These are phyloP conservation scores for Philereme vetulata DNA, from an alignment of 2,888 invertebrate species.

Conservation along the genomic window DNA sequence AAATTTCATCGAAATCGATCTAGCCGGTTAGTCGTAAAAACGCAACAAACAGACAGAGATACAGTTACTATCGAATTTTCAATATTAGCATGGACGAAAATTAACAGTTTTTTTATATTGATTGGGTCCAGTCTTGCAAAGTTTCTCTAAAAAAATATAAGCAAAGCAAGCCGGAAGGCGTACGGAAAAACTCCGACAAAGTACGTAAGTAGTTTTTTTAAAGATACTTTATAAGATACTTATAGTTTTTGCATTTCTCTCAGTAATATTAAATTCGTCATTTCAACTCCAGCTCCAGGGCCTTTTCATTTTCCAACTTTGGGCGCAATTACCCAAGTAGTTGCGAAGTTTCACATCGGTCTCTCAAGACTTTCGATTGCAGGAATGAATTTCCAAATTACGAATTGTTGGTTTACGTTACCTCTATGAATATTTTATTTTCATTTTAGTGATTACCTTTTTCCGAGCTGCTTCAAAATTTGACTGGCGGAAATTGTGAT, in stretches of 20 bases:
- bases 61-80: too few species aligned
- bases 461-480: conserved; percentile 11
- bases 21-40: too few species aligned
- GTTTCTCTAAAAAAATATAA: too few species aligned
- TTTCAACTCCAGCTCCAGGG: conserved; percentile 54
- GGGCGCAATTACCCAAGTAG: conserved; percentile 75
- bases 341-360: conserved; percentile 63
- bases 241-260: conserved; percentile 36
- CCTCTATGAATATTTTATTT: conserved; percentile 36
- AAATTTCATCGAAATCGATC: too few species aligned
- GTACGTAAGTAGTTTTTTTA: too few species aligned
- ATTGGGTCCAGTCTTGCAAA: too few species aligned
- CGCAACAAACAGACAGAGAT: too few species aligned
- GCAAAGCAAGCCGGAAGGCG: too few species aligned
- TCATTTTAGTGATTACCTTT: conserved; percentile 23
- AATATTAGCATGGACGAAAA: too few species aligned
- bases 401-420: conserved; percentile 42
- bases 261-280: conserved; percentile 55
- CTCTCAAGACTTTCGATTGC: conserved; percentile 58
- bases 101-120: too few species aligned
- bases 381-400: conserved; percentile 57
- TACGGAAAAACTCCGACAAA: too few species aligned
- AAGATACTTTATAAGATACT: background rate
- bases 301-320: conserved; percentile 67
- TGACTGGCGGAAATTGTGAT: conserved; percentile 19